Conservation (phyloP, 2,113 vertebrate genomes). For the Pampusana beccarii region DNA sequence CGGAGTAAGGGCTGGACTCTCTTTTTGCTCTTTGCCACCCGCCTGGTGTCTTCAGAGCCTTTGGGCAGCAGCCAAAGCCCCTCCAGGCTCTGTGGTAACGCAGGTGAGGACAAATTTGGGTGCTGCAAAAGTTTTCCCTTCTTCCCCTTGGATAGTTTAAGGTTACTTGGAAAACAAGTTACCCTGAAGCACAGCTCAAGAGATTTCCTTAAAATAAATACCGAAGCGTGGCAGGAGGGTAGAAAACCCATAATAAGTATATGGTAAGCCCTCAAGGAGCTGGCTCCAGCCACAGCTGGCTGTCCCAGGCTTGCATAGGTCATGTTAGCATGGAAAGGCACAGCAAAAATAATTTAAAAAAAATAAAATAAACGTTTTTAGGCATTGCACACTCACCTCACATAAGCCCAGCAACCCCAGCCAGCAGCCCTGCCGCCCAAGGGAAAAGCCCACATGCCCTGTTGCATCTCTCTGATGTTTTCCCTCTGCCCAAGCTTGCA, state of each 20-base stretch:
- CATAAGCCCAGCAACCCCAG: not conserved
- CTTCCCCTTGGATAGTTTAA: no score
- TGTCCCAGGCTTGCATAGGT: not conserved
- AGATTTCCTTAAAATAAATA: no score
- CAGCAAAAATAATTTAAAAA: not conserved
- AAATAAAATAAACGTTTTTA: not conserved
- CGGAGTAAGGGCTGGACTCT: not conserved
- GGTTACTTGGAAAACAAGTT: no score
- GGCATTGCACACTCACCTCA: not conserved
- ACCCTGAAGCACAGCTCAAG: no score
- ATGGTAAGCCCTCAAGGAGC: not conserved
- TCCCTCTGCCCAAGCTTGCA: not conserved
- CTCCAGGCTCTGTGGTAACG: not conserved
- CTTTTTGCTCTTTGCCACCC: not conserved
- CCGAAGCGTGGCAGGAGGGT: not conserved
- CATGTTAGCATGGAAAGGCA: not conserved
- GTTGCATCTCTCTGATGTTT: not conserved
- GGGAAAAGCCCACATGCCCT: not conserved
- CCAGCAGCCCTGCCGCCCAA: not conserved
- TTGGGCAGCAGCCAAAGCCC: not conserved
- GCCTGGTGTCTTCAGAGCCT: not conserved
- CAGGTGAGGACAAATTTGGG: not conserved
- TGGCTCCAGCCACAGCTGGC: not conserved
- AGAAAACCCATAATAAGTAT: not conserved
- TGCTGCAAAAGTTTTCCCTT: not conserved